Evolutionary conservation across 2,888 invertebrate genomes (phyloP).

Genomic region (Leucophenga maculata): DNA sequence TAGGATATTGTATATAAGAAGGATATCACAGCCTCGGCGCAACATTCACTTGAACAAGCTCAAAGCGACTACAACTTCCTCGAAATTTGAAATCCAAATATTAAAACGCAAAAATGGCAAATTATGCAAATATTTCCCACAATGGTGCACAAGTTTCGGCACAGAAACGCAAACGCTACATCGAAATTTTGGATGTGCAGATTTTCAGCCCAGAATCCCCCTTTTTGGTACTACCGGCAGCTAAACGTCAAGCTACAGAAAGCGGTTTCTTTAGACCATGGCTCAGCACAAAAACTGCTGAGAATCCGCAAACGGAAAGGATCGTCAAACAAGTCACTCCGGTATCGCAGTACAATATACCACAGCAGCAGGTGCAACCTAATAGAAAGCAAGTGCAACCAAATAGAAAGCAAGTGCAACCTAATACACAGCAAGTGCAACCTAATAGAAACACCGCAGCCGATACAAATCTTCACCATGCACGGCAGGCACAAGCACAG

Average conservation of each 20-base stretch:
- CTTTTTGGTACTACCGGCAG: not conserved
- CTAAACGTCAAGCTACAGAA: constrained; percentile 38
- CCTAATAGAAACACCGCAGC: no score
- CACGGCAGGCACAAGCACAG: constrained; percentile 57
- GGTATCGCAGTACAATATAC: no score
- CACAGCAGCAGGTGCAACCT: no score
- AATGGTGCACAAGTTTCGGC: constrained; percentile 49
- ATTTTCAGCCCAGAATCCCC: no score
- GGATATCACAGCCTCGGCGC: constrained; percentile 37
- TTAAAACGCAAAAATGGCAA: constrained; percentile 25
- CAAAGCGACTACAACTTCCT: constrained; percentile 40
- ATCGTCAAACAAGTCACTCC: constrained; percentile 29
- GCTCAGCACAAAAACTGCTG: constrained; percentile 29
- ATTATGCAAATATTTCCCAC: not conserved
- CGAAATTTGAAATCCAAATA: no score
- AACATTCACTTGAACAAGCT: constrained; percentile 48
- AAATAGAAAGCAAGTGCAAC: constrained; percentile 59
- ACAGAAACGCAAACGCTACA: constrained; percentile 44
- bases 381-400: constrained; percentile 62
- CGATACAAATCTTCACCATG: no score
- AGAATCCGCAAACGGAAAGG: constrained; percentile 29
- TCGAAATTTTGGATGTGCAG: no score
- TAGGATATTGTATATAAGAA: constrained; percentile 48
- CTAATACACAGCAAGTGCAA: constrained; percentile 51
- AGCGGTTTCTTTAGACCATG: constrained; percentile 50